Evolutionary conservation across 2,113 vertebrate genomes (phyloP), one percentile per base, ranked within the genome.

Genomic region (Empidonax traillii): DNA sequence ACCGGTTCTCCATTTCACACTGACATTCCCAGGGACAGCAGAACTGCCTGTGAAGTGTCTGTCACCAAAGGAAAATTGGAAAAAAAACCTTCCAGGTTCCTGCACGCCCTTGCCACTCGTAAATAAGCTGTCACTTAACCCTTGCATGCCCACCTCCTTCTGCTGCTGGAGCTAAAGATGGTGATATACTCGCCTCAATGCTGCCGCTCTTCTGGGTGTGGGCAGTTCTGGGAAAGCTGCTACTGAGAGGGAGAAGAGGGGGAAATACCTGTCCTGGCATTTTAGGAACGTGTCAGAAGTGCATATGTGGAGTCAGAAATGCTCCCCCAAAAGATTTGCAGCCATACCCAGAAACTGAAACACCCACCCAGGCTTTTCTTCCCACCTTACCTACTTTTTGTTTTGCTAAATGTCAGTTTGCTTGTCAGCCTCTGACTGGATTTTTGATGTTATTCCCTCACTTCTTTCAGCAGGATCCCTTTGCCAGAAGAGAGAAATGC

Each of bases 141-240:
- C 59, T 51, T 74, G 28, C 51, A 23, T 66, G 53, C 28, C 15
- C 20, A 62, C 9, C 31, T 77, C 31, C 25, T 68, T 9, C 86
- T 73, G 62, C 62, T 49, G 44, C 37, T 71, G 73, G 21, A 65
- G 13, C 10, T 47, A 39, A 55, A 62, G 39, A 3, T 11, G 37
- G 28, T 31, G 49, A 47, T 22, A 61, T 10, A 20, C 12, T 51
- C n/a, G 8, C 37, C 66, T 59, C 49, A 20, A 5, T 4, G 4
- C 4, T 0, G 1, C 51, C 1, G 8, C 33, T 72, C 30, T 24
- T 51, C n/a, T 68, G 47, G 28, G 27, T 30, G 9, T 0, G 19
- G 44, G 58, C 68, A 58, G 31, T 8, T 49, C 58, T 39, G 49
- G 28, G 51, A 49, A 10, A 35, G 73, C 22, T 49, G 44, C 30